Evolutionary conservation across 2,797 vertebrate genomes (phyloP), one percentile per base, ranked within the genome.

Genomic region (Girardinus metallicus): DNA sequence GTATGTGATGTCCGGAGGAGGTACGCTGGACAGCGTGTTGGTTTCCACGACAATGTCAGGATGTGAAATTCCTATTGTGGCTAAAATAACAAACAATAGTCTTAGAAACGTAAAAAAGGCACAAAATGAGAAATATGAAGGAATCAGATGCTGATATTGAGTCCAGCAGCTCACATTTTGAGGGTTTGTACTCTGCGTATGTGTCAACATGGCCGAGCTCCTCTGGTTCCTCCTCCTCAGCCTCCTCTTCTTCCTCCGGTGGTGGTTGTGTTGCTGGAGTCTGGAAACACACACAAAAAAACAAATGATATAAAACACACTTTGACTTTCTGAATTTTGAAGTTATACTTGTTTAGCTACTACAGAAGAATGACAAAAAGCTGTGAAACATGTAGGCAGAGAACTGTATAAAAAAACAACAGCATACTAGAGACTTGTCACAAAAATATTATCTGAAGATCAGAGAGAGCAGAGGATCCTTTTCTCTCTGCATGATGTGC

Each of bases 41-140:
- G 99, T 99, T 93, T 99, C 99, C 73, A 99, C 99, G 82, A 99
- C 98, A 0, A 97, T 97, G 94, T 99, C 99, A 0, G 99, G 99
- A 88, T 99, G 98, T 79, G 97, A 97, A 87, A 96, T 97, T 89
- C 99, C 98, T 43, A 99, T 95, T 86, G 97, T 98, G 87, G 97
- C 99, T 99, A 91, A 74, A 77, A n/a, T 70, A 83, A 70, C 78
- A 57, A 16, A 5, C 1, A 26, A 43, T 46, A 77, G 84, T 53
- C 39, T 47, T 51, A 23, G 66, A 12, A 78, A 71, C 1, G 2
- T 9, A 51, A 29, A 0, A 53, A 71, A 3, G 2, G 2, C 1
- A n/a, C 4, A 8, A 43, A 51, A 8, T 26, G 6, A 51, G 34
- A 2, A 0, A 62, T 39, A 79, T 76, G 66, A 23, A n/a, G 10